Evolutionary conservation across 2,888 invertebrate species (phyloP), one percentile per base, ranked within the genome.

Genomic region (Erynnis tages): DNA sequence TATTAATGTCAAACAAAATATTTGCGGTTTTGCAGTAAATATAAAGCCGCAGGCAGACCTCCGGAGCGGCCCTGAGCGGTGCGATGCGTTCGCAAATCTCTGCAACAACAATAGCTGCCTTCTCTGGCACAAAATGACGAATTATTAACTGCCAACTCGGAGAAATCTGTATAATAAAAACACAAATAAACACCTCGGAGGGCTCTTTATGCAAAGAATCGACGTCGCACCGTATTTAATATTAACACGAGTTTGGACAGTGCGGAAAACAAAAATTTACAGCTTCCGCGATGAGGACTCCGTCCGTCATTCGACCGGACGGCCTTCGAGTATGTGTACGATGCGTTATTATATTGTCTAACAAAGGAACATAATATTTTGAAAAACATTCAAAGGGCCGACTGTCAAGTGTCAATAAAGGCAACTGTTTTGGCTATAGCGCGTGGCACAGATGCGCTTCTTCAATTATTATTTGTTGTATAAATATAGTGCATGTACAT

Each of bases 221-320:
- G 60, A 60, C 61, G 53, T 53, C 58, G 54, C 57, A 56, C 54
- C 59, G 63, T 60, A 61, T 62, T 67, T 65, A 65, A 66, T 65
- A 68, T 63, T 57, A 58, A 55, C 45, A 58, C 59, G 63, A 65
- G 65, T 70, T 69, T 71, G 66, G 63, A 66, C 65, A 63, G 66
- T 58, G 63, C 67, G 69, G 71, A 71, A 75, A 68, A 69, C 62
- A 63, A 66, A 70, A 71, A 72, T 65, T 69, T 73, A 74, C 68
- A 54, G 65, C 68, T 79, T 79, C 81, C 78, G 76, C 63, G 67
- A 70, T 61, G 60, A 62, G 63, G 65, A 66, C 67, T 71, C 72
- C 62, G 58, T 54, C 65, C 62, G 55, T 61, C 61, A 61, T 44
- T 63, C 59, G 62, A 54, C 50, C 48, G 55, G 53, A 44, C 57